Evolutionary conservation across 2,888 invertebrate genomes (phyloP), one percentile per base, ranked within the genome.

Genomic region (Drosophila nr. perissopoda): DNA sequence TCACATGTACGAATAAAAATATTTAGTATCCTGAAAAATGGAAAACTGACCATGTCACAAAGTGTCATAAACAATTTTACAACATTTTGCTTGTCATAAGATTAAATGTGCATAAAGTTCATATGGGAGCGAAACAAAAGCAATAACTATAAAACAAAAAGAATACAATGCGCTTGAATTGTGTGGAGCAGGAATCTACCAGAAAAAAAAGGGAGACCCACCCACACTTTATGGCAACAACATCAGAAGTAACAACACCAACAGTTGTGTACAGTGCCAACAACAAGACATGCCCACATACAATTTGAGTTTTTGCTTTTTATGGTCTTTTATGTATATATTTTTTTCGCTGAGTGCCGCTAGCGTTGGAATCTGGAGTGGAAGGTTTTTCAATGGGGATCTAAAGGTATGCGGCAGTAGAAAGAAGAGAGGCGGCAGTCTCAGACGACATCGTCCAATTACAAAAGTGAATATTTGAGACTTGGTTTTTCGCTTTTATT

Each of bases 121-220:
- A 52, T 38, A 59, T 31, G 48, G 54, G 56, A 63, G 69, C 40
- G 85, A 81, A 89, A 85, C 87, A 89, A 81, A 87, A 82, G 89
- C 89, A 86, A 86, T 86, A 86, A 86, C 85, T 89, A 87, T 87
- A 89, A 89, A 86, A 89, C 85, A 89, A 83, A 88, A 81, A 80
- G 76, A 83, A 88, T 59, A 78, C 84, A 85, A 87, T 87, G 87
- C 89, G 82, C 89, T 82, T 74, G 69, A 81, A 83, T 75, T 75
- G 77, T 45, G 68, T 60, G 69, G 21, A 56, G 57, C 45, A 66
- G 62, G 51, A 66, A 70, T 38, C 52, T 11, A 51, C 49, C 51
- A 58, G 54, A 25, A 59, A 31, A 64, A 75, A 56, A 21, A 48
- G 25, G 57, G 38, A 63, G 48, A 53, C 54, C 48, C 54, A 16